Base-by-base conservation (phyloP, 1,140 invertebrate species). In the Aphaenogaster floridana region DNA sequence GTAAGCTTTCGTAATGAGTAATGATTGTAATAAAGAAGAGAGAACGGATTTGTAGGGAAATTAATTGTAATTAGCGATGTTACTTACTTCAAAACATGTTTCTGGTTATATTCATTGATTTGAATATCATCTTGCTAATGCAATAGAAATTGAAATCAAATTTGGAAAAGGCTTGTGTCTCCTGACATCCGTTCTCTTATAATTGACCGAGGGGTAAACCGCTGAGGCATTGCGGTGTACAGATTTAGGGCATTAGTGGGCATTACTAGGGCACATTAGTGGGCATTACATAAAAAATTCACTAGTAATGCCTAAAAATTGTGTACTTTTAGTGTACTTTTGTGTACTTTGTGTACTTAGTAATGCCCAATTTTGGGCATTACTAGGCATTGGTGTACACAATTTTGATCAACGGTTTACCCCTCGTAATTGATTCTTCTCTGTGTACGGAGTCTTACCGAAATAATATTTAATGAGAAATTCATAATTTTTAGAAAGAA, bases 401-500 rank as follows among this genome's bases (percentile, higher is more conserved):
- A n/a, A n/a, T n/a, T n/a, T n/a, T n/a, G n/a, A n/a, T n/a, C n/a
- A n/a, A n/a, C n/a, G n/a, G n/a, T n/a, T n/a, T n/a, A n/a, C n/a
- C n/a, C n/a, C n/a, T n/a, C n/a, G n/a, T 39, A 42, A 76, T 77
- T 64, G 1, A 28, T 3, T 57, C 6, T 72, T 59, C 17, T 36
- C 28, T 17, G 17, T 59, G 59, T 28, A 28, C 4, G 1, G 28
- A 59, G 1, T 13, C 1, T 45, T 4, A 59, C 52, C 48, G 48
- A 28, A 63, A 36, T 48, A 2, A 52, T 52, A n/a, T 61, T 81
- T 64, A 63, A 74, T 84, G 28, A 79, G 68, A 48, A 79, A 61
- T 28, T 77, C 66, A 28, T 54, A 59, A 68, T 86, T 63, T 92
- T 3, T 66, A 95, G 89, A 95, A 96, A 89, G 97, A 98, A 92